Conservation (phyloP, 2,888 invertebrate genomes). For the Apeira syringaria region DNA sequence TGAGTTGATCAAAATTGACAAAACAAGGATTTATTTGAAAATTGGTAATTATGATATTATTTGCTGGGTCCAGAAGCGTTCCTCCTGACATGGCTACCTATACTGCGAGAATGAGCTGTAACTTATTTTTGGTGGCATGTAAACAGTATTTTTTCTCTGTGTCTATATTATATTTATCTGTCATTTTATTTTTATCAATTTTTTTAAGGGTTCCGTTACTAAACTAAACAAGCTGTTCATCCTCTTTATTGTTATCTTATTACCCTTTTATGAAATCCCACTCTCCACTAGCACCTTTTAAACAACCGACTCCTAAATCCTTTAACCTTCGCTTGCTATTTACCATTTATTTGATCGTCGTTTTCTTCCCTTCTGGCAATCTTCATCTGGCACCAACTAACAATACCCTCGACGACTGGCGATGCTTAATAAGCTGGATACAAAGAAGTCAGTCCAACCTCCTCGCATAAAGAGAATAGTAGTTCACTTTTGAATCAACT, state of each 20-base stretch:
- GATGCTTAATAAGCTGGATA: conserved; percentile 73
- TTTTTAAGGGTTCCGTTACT: too few species aligned
- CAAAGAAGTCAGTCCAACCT: conserved; percentile 81
- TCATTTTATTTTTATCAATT: conserved; percentile 28
- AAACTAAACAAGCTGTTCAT: too few species aligned
- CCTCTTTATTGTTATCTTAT: too few species aligned
- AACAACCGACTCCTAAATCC: neutral
- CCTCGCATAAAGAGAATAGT: conserved; percentile 86
- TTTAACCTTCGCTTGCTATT: conserved; percentile 61
- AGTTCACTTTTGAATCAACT: conserved; percentile 88
- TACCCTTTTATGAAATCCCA: too few species aligned
- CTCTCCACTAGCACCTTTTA: conserved; percentile 1
- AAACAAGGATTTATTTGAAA: conserved; percentile 39
- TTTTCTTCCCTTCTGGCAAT: conserved; percentile 82
- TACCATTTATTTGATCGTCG: conserved; percentile 75
- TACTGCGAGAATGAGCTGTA: conserved; percentile 63
- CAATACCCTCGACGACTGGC: conserved; percentile 70
- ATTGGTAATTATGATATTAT: conserved; percentile 47
- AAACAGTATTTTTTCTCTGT: conserved; percentile 41
- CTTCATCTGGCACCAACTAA: conserved; percentile 77
- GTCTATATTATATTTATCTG: conserved; percentile 13
- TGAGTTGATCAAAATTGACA: conserved; percentile 37
- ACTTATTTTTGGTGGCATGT: conserved; percentile 67
- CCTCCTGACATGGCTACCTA: conserved; percentile 57
- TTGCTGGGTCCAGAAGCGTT: conserved; percentile 50